Base-by-base conservation (phyloP, 2,797 vertebrate species). In the Enoplosus armatus region DNA sequence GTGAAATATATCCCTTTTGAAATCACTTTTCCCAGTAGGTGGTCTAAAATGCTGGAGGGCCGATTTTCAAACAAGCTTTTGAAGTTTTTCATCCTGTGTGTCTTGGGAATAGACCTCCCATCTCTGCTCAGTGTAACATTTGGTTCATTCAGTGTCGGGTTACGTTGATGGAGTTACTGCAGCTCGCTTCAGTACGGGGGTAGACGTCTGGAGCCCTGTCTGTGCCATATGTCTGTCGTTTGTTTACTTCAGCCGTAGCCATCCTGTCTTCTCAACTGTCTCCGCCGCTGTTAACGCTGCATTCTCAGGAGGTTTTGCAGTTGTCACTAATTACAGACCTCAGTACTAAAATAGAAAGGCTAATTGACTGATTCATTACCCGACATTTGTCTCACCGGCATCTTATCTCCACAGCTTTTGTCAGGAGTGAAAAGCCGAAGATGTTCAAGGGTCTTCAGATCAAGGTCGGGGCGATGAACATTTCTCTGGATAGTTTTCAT, bases 361-460 rank as follows among this genome's bases (percentile, higher is more conserved):
- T 62, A 65, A 82, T 54, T 73, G 43, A 68, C 55, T 41, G 31
- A 71, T 79, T 69, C 22, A 27, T 75, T 58, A 31, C 22, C 39
- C 2, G 24, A 80, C 76, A 53, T 64, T 69, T 79, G 70, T 82
- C 50, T 82, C 56, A 55, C 39, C 11, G 7, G 0, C 51, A 26
- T 71, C 82, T 62, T 56, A 41, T 86, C 77, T 89, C 80, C 61
- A 9, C 87, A 99, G 98, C 98, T 97, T 99, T 99, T 84, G 98
- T 99, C 96, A 97, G 96, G 96, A 97, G 98, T 39, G 98, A 99
- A 82, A 99, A 99, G 95, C 98, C 98, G 16, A 99, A 99, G 91
- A 97, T 98, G 90, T 99, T 99, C 95, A 98, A 95, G 94, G 98
- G 98, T 93, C 97, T 99, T 85, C 97, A 99, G 93, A 97, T 99